Base-by-base conservation (phyloP, 2,113 vertebrate genomes). In the Oxygymnocypris stewartii region DNA sequence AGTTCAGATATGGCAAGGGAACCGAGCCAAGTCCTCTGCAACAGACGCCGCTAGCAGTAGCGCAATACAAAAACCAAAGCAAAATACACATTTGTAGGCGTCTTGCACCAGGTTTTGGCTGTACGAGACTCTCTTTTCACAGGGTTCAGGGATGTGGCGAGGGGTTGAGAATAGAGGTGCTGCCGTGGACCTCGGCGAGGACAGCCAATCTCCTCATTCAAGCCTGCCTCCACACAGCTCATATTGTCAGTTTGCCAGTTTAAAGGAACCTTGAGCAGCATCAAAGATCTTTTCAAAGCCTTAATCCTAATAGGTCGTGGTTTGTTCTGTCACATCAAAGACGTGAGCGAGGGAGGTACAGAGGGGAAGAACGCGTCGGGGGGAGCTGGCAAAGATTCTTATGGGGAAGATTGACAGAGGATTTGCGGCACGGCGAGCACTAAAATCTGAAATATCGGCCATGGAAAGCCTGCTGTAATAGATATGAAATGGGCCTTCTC, bases 311-410 rank as follows among this genome's bases (percentile, higher is more conserved):
- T 96, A 95, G 95, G 95, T 95, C 94, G 94, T 87, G 92, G 95
- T 96, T 96, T 96, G 95, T 95, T 96, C 95, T 95, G 95, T 95
- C 95, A 95, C 95, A 95, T 96, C 95, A 95, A 95, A 96, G 93
- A 89, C 89, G 89, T 85, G 90, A 89, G 92, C 87, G 91, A 91
- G 91, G 88, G 93, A 92, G 93, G 93, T 89, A 90, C 91, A 92
- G 93, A 92, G 93, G 93, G 91, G 91, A 93, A 93, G 94, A 94
- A 95, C 94, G 94, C 89, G 90, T 91, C 89, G 63, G 89, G 86
- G 90, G 91, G 79, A 86, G 87, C 92, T 93, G 94, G 95, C 94
- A 94, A 91, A 94, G 95, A 96, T 95, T 95, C 94, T 95, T 94
- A 94, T 94, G 94, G 93, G 92, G 93, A 94, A 96, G 95, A 96